Evolutionary conservation across 2,888 invertebrate genomes (phyloP), one percentile per base, ranked within the genome.

Genomic region (Perizoma affinitatum): DNA sequence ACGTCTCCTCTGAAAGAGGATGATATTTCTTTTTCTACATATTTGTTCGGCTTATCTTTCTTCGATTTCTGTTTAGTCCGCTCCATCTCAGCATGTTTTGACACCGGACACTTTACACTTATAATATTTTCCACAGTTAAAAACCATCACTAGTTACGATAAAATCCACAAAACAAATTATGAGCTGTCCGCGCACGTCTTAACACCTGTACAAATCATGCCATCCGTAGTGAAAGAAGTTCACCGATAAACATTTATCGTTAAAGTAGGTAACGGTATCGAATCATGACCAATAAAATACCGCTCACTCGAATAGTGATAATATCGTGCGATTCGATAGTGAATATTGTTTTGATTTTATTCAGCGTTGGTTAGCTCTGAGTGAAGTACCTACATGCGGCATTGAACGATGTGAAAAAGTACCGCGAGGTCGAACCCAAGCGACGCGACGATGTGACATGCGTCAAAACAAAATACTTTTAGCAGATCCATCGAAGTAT

Each of bases 121-220:
- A 59, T 52, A 67, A 69, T 60, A 51, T n/a, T 11, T 6, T 9
- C 11, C 49, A 58, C 63, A 58, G n/a, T 60, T 61, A 53, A 62
- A 72, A 71, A 71, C 69, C 65, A 68, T 52, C 55, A 65, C 38
- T 38, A 59, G 63, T 74, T 70, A 72, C 65, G 11, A 45, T 7
- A 22, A 22, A 22, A 22, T 66, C 57, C 62, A 66, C 71, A 63
- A 67, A 77, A 73, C 63, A 63, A 67, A 77, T 79, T 84, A 82
- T 83, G 82, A 78, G 71, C 58, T 63, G 72, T 72, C 73, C 69
- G 72, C 76, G 68, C 75, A 68, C 73, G 73, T 74, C 79, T 77
- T 78, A 22, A 82, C 88, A 88, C 86, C 83, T 87, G 87, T 82
- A 80, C 80, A 87, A 86, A 87, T 82, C 75, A 71, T 80, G 81